Conservation (phyloP, 2,797 vertebrate species). For the Alectoris magna region DNA sequence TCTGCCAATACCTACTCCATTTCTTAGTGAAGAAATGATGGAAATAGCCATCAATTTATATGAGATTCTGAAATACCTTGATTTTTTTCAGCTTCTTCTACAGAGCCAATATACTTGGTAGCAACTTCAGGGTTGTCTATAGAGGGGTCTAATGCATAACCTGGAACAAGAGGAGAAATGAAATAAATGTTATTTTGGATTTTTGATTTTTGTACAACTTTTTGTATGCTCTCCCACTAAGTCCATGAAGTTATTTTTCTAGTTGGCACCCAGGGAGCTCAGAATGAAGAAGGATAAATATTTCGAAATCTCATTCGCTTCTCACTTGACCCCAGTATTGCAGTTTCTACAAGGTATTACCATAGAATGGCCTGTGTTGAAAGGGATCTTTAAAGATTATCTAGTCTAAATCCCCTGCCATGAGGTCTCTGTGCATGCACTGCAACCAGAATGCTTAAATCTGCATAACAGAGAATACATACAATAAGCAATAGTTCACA, state of each 20-base stretch:
- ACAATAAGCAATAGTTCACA: background rate
- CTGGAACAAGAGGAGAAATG: constrained; percentile 74
- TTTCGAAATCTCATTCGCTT: background rate
- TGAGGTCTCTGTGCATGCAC: background rate
- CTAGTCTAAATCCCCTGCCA: background rate
- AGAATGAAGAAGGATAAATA: background rate
- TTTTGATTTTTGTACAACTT: background rate
- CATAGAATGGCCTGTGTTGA: background rate
- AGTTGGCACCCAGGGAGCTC: background rate
- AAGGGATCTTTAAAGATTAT: background rate
- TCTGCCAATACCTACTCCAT: background rate
- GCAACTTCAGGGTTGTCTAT: constrained; percentile 88
- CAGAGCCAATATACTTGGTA: constrained; percentile 91
- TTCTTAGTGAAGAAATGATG: background rate
- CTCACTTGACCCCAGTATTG: background rate
- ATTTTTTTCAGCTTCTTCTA: constrained; percentile 98
- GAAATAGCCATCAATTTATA: background rate
- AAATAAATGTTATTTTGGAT: constrained; percentile 2
- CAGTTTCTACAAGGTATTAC: background rate
- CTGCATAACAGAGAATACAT: background rate
- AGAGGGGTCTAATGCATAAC: constrained; percentile 97
- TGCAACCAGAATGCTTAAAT: background rate
- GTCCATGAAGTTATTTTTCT: background rate
- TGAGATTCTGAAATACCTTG: constrained; percentile 84
- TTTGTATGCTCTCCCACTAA: background rate